phyloP scores from a whole-genome alignment of 30 jellyfish, hydroid and myxozoan genomes.

The Aurelia sp. region DNA sequence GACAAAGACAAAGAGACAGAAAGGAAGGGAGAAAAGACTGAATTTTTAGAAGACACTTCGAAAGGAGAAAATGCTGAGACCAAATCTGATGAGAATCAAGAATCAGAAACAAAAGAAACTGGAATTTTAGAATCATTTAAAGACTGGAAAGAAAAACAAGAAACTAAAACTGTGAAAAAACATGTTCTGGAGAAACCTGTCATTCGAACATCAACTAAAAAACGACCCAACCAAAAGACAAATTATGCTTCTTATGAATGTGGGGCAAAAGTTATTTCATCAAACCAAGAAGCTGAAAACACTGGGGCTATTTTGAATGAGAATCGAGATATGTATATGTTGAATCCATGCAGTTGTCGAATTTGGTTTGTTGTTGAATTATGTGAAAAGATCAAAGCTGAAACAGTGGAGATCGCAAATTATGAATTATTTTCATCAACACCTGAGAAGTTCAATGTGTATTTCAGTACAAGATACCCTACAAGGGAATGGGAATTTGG shows the following conservation, averaged over 20 bases:
- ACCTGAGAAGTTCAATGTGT: slow-evolving; percentile 80
- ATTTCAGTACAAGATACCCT: slow-evolving; percentile 88
- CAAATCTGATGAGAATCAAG: neutral
- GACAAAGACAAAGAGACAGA: neutral
- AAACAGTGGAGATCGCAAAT: slow-evolving; percentile 91
- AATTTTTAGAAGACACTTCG: neutral
- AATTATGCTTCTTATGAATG: slow-evolving; percentile 97
- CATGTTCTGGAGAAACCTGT: slow-evolving; percentile 39
- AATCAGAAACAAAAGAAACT: slow-evolving; percentile 14
- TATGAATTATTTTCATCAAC: slow-evolving; percentile 97
- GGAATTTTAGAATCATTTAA: slow-evolving; percentile 81
- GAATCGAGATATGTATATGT: slow-evolving; percentile 95
- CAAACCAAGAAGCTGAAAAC: slow-evolving; percentile 84
- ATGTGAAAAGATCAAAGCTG: slow-evolving; percentile 92
- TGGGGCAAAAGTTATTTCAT: slow-evolving; percentile 96
- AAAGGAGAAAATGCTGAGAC: neutral
- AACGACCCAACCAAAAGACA: slow-evolving; percentile 51
- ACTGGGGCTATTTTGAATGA: slow-evolving; percentile 86
- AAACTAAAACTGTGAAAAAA: slow-evolving; percentile 42
- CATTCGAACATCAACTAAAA: slow-evolving; percentile 4
- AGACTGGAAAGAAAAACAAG: slow-evolving; percentile 92
- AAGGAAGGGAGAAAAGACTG: neutral
- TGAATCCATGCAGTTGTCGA: slow-evolving; percentile 91
- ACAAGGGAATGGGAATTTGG: slow-evolving; percentile 96
- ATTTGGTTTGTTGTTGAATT: slow-evolving; percentile 97